Conservation (phyloP, 2,797 vertebrate genomes). For the Rhodeus uyekii region DNA sequence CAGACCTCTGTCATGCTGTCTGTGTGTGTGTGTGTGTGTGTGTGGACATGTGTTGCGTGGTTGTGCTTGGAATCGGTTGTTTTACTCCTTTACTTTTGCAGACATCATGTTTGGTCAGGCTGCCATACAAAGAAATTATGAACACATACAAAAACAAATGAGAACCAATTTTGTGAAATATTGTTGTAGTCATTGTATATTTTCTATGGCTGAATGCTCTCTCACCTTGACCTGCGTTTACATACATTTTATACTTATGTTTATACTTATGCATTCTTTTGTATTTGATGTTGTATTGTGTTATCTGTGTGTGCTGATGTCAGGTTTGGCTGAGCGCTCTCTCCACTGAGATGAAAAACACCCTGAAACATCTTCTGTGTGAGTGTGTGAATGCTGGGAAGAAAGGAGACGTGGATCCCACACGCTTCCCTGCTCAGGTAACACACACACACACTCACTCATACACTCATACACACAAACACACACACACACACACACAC, state of each 20-base stretch:
- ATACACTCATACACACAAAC: too few relatives aligned
- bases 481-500: too few relatives aligned
- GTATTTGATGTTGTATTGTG: background rate
- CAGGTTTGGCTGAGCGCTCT: slow-evolving; percentile 91
- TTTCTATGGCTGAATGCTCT: too few relatives aligned
- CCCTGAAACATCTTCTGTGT: slow-evolving; percentile 84
- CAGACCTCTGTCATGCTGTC: slow-evolving; percentile 47
- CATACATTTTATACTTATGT: too few relatives aligned
- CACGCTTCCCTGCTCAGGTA: slow-evolving; percentile 92
- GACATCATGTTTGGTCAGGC: background rate
- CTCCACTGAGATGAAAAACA: slow-evolving; percentile 93
- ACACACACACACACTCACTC: background rate
- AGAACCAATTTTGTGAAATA: background rate
- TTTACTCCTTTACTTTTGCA: background rate
- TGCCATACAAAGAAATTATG: background rate
- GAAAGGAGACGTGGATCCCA: slow-evolving; percentile 86
- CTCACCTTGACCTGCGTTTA: too few relatives aligned
- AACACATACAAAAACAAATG: background rate
- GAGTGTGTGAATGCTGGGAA: slow-evolving; percentile 85
- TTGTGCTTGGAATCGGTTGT: background rate
- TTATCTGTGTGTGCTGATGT: slow-evolving; percentile 31
- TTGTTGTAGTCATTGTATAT: background rate
- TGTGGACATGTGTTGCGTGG: background rate
- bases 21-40: too few relatives aligned
- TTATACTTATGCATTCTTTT: too few relatives aligned